Evolutionary conservation across 2,888 invertebrate genomes (phyloP), one percentile per base, ranked within the genome.

Genomic region (Amphipoea oculea): DNA sequence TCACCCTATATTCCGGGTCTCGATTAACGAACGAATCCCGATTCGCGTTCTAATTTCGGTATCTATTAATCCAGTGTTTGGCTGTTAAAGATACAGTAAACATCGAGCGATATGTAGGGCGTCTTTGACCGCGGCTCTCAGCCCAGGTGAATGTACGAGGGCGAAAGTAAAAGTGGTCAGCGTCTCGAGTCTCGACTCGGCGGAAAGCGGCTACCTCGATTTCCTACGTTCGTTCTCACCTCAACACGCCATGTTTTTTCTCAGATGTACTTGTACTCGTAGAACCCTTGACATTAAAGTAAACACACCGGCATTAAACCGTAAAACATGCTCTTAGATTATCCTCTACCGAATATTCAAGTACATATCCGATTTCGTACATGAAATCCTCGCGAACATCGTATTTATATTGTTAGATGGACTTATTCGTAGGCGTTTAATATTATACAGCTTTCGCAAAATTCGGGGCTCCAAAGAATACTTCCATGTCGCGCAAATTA

Each of bases 161-260:
- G 95, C 93, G 95, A 96, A 96, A 96, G 96, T 96, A 96, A 96
- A 96, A 96, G 96, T 95, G 94, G 92, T 89, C 90, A 89, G 88
- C 88, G 91, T 88, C 90, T 92, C 91, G 76, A 72, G 71, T 63
- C 79, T 79, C 73, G 90, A 76, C 54, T 79, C 75, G 90, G 76
- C 93, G 91, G 93, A 94, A 92, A 93, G 93, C 92, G 90, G 91
- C 89, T 88, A 88, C 83, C 81, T 83, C 90, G 89, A 91, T 93
- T 94, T 94, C 94, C 94, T 94, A 90, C 88, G 86, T 88, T 83
- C 88, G 86, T 88, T 83, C 88, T 88, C 81, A 86, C 86, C 79
- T 83, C 79, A 82, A 79, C 81, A 79, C 68, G 83, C 84, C 72
- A 86, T 79, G 69, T 87, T 85, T 78, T 80, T 84, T 84, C 76